Evolutionary conservation across 2,113 vertebrate genomes (phyloP), one percentile per base, ranked within the genome.

Genomic region (Lates calcarifer): DNA sequence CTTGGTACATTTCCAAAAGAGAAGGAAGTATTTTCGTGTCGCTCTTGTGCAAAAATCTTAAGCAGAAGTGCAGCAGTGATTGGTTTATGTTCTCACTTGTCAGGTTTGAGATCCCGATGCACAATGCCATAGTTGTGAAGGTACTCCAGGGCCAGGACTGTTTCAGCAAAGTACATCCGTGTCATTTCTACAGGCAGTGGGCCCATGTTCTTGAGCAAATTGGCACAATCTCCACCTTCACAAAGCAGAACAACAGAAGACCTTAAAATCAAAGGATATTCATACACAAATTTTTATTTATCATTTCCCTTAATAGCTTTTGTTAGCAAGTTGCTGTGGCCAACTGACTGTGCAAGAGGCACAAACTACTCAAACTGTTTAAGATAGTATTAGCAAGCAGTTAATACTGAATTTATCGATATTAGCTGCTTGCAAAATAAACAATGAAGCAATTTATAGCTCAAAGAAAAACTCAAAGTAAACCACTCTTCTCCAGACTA

Each of bases 91-190:
- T 86, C 97, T 95, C 88, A 99, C 98, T 99, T 99, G 96, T 99
- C 98, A 0, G 98, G 98, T 94, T 99, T 99, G 83, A 99, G 98
- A 88, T 99, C 98, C 0, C 98, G 91, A 91, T 99, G 98, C 72
- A 99, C 98, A 0, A 99, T 98, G 78, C 98, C 98, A 0, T 99
- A 99, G 92, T 97, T 99, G 95, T 99, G 98, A 49, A 99, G 95
- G 74, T 99, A 99, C 51, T 99, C 98, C 24, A 99, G 92, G 0
- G 98, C 98, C 10, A 99, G 93, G 4, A 99, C 98, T 0, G 98
- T 99, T 94, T 99, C 98, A 0, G 98, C 98, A 22, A 99, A 99
- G 90, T 99, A 99, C 97, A 99, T 95, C 87, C 96, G 93, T 0
- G 97, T 96, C 98, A 99, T 99, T 87, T 99, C 98, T 0, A 99